Conservation (phyloP, 2,797 vertebrate species). For the Merluccius polli region DNA sequence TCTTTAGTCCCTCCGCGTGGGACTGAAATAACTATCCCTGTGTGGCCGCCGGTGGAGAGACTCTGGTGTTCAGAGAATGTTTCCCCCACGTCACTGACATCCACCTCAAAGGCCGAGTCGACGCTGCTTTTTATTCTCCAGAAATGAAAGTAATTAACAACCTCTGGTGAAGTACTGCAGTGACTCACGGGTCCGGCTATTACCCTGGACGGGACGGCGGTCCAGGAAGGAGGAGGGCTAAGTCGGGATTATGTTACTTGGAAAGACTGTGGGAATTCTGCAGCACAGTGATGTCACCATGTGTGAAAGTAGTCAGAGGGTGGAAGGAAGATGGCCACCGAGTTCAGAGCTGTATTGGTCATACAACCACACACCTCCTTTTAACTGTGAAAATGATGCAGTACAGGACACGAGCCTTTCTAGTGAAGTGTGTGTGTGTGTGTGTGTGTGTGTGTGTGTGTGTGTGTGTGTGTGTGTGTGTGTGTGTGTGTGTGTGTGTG, state of each 20-base stretch:
- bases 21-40: constrained; percentile 46
- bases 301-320: not conserved
- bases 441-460: no score
- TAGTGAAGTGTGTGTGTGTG: not conserved
- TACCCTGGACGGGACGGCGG: not conserved
- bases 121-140: not conserved
- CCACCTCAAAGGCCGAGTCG: not conserved
- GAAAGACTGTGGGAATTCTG: constrained; percentile 26
- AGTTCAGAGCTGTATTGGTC: constrained; percentile 16
- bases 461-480: no score
- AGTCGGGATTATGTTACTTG: not conserved
- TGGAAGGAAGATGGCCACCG: constrained; percentile 16
- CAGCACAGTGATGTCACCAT: constrained; percentile 50
- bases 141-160: not conserved
- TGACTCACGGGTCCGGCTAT: no score
- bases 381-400: not conserved
- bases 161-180: not conserved
- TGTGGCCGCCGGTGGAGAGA: not conserved
- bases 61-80: constrained; percentile 4
- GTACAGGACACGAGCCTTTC: not conserved
- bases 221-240: not conserved
- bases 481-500: no score
- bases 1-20: constrained; percentile 38
- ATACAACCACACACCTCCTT: not conserved
- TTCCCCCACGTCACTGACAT: not conserved